Evolutionary conservation across 2,113 vertebrate species (phyloP), one percentile per base, ranked within the genome.

Genomic region (Zosterops lateralis): DNA sequence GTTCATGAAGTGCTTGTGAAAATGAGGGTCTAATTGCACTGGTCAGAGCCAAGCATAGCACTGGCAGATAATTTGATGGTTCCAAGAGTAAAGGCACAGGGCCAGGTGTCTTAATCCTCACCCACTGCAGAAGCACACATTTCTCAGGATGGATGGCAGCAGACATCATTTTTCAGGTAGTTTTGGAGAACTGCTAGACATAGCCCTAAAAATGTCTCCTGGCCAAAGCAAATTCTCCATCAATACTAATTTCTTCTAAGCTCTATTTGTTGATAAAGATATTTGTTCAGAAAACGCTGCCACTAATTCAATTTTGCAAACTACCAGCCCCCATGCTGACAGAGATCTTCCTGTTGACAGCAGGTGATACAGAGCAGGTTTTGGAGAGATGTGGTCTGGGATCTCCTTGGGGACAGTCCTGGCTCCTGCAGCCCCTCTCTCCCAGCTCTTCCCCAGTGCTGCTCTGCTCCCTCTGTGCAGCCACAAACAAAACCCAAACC

Each of bases 51-150:
- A 97, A 96, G 94, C 93, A 93, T 68, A 96, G 95, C 90, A 91
- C 81, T 95, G 94, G 91, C 88, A 97, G 96, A 97, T 95, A 97
- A 97, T 95, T 87, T 94, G 94, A 95, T 96, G 96, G 84, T 96
- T 96, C 91, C 95, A 96, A 93, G 86, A 78, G 67, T 22, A 42
- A 89, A 93, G 91, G 94, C 95, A 61, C 14, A 47, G 73, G 34
- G 95, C 96, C 97, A 96, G 92, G 80, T 85, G 74, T 86, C 93
- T 94, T 96, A 96, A 97, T 97, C 83, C 92, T 96, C 90, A 89
- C 91, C 77, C 92, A 58, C 8, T 92, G 72, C 92, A 92, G 92
- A 86, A 95, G 94, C 82, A 89, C 60, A 74, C 80, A 71, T 84
- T 95, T 82, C 83, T 85, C 73, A 50, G 79, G 70, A 95, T 93